These are phyloP conservation scores for Cynocephalus volans DNA, from an alignment of 2,113 vertebrate genomes.

Conservation along the genomic window DNA sequence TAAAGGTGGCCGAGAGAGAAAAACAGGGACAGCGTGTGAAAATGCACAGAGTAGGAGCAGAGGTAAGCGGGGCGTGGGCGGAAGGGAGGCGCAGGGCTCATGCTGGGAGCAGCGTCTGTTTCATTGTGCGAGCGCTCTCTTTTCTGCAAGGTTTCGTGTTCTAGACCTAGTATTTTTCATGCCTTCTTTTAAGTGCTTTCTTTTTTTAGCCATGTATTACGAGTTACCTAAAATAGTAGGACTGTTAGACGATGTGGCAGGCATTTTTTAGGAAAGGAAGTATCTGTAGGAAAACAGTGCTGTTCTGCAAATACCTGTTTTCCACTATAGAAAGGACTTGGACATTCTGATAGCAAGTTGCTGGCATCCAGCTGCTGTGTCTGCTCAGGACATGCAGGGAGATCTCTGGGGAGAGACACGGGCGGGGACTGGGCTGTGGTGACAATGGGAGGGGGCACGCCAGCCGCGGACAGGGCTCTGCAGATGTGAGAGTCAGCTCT, in stretches of 20 bases:
- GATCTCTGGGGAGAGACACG: too few species aligned
- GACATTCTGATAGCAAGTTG: neutral
- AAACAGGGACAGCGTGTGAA: neutral
- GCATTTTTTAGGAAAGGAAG: neutral
- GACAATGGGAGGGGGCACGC: neutral
- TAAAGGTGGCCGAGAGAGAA: too few species aligned
- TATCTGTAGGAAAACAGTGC: neutral
- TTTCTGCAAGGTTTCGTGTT: neutral
- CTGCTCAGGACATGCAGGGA: neutral
- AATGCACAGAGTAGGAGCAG: neutral
- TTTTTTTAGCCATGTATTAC: neutral
- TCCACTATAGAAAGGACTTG: neutral
- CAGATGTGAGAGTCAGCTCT: neutral
- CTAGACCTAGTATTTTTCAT: neutral
- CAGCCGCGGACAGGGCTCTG: neutral
- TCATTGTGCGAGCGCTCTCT: neutral
- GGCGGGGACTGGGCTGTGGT: neutral
- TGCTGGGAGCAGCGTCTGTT: neutral
- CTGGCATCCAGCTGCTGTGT: too few species aligned
- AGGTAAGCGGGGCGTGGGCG: neutral
- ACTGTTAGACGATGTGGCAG: neutral
- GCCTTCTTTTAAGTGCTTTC: neutral
- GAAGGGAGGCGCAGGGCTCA: neutral
- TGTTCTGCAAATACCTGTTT: neutral
- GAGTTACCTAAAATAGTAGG: neutral